phyloP scores from a whole-genome alignment of 23 tunicate genomes.

The Styela plicata region DNA sequence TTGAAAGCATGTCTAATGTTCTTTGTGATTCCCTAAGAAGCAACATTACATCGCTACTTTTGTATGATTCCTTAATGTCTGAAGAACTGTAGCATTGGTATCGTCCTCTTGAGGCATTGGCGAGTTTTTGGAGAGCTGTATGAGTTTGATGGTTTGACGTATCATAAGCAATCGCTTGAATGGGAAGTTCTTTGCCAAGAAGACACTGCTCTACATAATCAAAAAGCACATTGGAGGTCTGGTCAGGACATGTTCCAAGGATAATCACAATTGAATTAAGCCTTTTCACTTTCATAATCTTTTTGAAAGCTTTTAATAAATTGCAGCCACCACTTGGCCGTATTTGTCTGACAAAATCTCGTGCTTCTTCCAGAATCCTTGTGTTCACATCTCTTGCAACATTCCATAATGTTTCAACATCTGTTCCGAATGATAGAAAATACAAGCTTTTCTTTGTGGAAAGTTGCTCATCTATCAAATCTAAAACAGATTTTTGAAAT shows the following conservation, averaged over 20 bases:
- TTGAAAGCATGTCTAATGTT: constrained; percentile 69
- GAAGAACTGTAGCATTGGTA: constrained; percentile 86
- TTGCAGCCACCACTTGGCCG: constrained; percentile 91
- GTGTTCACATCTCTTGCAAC: constrained; percentile 60
- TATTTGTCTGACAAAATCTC: constrained; percentile 77
- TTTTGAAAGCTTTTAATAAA: constrained; percentile 74
- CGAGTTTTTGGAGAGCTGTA: constrained; percentile 48
- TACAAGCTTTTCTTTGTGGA: constrained; percentile 65
- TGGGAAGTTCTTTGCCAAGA: constrained; percentile 58
- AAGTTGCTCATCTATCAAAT: constrained; percentile 86
- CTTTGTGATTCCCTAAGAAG: constrained; percentile 83
- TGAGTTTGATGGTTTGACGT: constrained; percentile 86
- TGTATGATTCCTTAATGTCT: constrained; percentile 68
- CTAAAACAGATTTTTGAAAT: constrained; percentile 73
- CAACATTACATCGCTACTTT: constrained; percentile 77
- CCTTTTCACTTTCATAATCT: constrained; percentile 65
- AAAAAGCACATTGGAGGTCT: constrained; percentile 68
- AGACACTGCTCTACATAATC: constrained; percentile 82
- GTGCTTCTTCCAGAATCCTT: constrained; percentile 79
- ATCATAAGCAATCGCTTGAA: constrained; percentile 91
- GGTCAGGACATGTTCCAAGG: constrained; percentile 89
- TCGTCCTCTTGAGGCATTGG: constrained; percentile 72
- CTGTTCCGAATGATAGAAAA: constrained; percentile 76
- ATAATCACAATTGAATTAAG: constrained; percentile 73
- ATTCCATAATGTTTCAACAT: constrained; percentile 66